Evolutionary conservation across 2,113 vertebrate genomes (phyloP).

Genomic region (Gallinago undulata): DNA sequence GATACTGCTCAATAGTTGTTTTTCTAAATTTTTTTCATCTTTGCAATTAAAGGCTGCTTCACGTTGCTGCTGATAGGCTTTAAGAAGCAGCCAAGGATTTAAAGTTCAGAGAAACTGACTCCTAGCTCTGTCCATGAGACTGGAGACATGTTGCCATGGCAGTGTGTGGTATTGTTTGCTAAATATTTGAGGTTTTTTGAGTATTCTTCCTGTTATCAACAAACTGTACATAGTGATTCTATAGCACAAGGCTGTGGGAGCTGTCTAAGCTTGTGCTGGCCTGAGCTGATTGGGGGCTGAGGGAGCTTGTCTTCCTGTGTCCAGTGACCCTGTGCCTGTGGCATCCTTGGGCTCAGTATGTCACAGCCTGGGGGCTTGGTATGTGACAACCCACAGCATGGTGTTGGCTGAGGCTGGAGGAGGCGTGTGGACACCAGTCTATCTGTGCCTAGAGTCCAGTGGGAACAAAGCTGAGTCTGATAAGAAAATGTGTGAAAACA

Average conservation of each 20-base stretch:
- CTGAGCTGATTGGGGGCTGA: background rate
- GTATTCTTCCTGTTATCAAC: background rate
- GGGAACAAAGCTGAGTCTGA: background rate
- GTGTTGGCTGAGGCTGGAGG: background rate
- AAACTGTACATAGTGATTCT: rapidly evolving
- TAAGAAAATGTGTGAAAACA: background rate
- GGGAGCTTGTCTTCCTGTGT: background rate
- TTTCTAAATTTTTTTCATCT: background rate
- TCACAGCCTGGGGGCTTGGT: background rate
- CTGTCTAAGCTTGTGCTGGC: background rate
- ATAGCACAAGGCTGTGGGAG: too few species aligned
- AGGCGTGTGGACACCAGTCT: rapidly evolving
- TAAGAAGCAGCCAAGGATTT: background rate
- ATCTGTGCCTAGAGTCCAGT: background rate
- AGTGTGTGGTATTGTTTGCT: background rate
- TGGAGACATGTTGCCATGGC: background rate
- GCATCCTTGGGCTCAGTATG: rapidly evolving
- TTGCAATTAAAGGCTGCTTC: background rate
- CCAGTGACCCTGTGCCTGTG: background rate
- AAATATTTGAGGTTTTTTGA: background rate
- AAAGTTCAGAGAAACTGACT: background rate
- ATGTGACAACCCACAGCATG: background rate
- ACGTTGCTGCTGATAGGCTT: background rate
- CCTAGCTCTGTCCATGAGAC: background rate
- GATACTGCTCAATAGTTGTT: rapidly evolving